phyloP scores from a whole-genome alignment of 2,888 invertebrate genomes.

The Polydrusus cervinus region DNA sequence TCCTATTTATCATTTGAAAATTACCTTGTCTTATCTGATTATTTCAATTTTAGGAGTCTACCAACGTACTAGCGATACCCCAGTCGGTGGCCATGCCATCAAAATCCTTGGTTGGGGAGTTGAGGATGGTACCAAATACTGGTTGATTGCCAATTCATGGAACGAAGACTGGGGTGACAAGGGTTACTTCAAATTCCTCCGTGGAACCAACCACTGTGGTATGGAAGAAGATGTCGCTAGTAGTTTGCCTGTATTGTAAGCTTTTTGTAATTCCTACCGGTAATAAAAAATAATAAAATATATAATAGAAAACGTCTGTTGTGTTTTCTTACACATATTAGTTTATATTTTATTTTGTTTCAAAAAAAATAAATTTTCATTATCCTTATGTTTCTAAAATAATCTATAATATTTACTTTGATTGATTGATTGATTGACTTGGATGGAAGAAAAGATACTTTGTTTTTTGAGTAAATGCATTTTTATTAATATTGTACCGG shows the following conservation, averaged over 20 bases:
- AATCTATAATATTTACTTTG: too few relatives aligned
- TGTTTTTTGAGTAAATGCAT: too few relatives aligned
- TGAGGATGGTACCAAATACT: slow-evolving; percentile 83
- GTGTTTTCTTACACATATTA: too few relatives aligned
- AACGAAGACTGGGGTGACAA: slow-evolving; percentile 94
- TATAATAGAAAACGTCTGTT: too few relatives aligned
- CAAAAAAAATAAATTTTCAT: too few relatives aligned
- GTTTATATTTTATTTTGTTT: too few relatives aligned
- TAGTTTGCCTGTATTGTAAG: slow-evolving; percentile 62
- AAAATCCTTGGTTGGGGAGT: slow-evolving; percentile 93
- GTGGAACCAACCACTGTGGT: slow-evolving; percentile 86
- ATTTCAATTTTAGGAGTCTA: slow-evolving; percentile 76
- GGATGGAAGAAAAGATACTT: too few relatives aligned
- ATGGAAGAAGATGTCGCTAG: slow-evolving; percentile 82
- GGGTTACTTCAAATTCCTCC: slow-evolving; percentile 90
- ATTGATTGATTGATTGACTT: too few relatives aligned
- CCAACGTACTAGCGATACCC: slow-evolving; percentile 81
- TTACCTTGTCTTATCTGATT: too few relatives aligned
- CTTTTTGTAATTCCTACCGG: neutral
- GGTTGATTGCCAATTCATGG: slow-evolving; percentile 95
- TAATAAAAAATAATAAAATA: neutral
- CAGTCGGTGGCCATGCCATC: slow-evolving; percentile 89
- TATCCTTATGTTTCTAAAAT: too few relatives aligned
- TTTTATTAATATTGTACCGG: too few relatives aligned
- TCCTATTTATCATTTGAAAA: too few relatives aligned